Evolutionary conservation across 2,797 vertebrate species (phyloP), one percentile per base, ranked within the genome.

Genomic region (Sebastes variabilis): DNA sequence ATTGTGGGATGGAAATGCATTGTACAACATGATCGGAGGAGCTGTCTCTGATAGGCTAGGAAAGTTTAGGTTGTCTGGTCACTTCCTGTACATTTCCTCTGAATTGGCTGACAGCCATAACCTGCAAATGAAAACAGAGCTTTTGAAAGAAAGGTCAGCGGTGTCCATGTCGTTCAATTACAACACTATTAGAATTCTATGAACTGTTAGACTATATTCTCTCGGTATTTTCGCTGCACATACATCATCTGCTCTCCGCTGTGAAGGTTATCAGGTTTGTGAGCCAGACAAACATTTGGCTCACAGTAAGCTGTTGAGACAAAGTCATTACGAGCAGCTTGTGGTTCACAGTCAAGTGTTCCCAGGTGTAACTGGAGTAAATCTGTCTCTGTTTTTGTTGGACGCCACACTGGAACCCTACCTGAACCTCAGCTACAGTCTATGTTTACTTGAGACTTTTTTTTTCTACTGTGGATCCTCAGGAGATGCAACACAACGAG

Each of bases 341-440:
- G 77, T n/a, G 84, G 78, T 73, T 81, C 67, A 12, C 72, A 34
- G 72, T 11, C 20, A 42, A 77, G 84, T 76, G 85, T 85, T 77
- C 82, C 80, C 87, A 79, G 59, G 68, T 91, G 85, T 36, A 79
- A 67, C 74, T 38, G 72, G 66, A 72, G 74, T 79, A 59, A 86
- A 64, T 25, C 25, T 64, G 73, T 80, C 54, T 66, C 72, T 32
- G 75, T 58, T 89, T 88, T 84, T 55, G 66, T 80, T 90, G 87
- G 83, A 81, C 29, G 6, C 58, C 29, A 18, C 38, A 5, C 27
- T 29, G 67, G 27, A 88, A 71, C 42, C 18, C 16, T 32, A 67
- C 66, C 74, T 74, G 72, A 66, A 66, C 66, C 58, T 12, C 65
- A 80, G 32, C 58, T 54, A 4, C 68, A 55, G 52, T 56, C 7